Conservation (phyloP, 1,140 invertebrate species). For the Micrasema longulum region DNA sequence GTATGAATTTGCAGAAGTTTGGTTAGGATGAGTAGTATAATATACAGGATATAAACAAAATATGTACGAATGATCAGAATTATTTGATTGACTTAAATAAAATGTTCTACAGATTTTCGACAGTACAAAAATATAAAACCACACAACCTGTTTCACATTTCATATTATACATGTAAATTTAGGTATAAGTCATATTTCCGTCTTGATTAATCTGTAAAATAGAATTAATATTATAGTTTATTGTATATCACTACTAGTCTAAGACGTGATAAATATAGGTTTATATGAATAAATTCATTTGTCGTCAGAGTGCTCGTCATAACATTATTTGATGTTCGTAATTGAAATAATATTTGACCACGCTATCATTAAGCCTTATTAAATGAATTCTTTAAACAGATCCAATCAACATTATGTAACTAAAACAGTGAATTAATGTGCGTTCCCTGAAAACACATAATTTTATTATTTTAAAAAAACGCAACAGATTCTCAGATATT, state of each 20-base stretch:
- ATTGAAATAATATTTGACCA: slow-evolving; percentile 30
- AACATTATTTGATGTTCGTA: slow-evolving; percentile 21
- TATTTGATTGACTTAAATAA: not conserved
- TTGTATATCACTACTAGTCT: slow-evolving; percentile 13
- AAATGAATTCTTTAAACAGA: not conserved
- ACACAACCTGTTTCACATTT: not conserved
- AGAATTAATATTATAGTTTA: slow-evolving; percentile 1
- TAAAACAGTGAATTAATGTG: no score
- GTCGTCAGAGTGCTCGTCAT: slow-evolving; percentile 34
- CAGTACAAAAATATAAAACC: slow-evolving; percentile 5
- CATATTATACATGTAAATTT: not conserved
- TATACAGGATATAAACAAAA: no score
- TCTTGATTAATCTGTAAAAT: slow-evolving; percentile 23
- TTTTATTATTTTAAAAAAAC: no score
- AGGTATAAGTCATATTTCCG: slow-evolving; percentile 25
- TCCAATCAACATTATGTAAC: no score
- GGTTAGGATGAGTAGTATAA: no score
- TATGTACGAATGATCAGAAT: no score
- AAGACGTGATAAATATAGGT: slow-evolving; percentile 19
- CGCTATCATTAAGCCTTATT: not conserved
- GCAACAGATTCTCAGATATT: no score
- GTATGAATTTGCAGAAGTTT: no score
- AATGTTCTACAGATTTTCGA: not conserved
- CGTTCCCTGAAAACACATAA: no score
- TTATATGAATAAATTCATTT: no score